These are phyloP conservation scores for Drosophila birchii DNA, from an alignment of 2,888 invertebrate species.

Conservation along the genomic window DNA sequence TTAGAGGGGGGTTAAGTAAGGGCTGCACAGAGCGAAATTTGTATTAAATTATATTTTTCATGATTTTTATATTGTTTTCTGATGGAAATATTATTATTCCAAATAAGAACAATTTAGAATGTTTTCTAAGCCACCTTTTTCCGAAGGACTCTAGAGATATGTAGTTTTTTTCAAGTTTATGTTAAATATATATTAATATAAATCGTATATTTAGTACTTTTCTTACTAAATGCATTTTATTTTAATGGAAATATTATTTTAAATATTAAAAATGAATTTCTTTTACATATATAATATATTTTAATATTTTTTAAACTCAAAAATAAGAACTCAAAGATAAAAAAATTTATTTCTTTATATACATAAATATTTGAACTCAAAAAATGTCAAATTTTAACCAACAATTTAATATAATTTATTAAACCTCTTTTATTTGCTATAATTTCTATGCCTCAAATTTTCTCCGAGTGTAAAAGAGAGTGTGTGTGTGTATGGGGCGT, in stretches of 20 bases:
- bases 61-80: neutral
- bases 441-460: rapidly evolving
- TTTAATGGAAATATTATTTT: neutral
- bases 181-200: too few relatives aligned
- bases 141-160: neutral
- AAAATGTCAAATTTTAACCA: too few relatives aligned
- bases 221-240: neutral
- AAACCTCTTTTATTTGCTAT: too few relatives aligned
- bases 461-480: slow-evolving; percentile 7
- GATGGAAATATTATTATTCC: too few relatives aligned
- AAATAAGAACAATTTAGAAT: too few relatives aligned
- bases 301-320: neutral
- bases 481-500: slow-evolving; percentile 38
- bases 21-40: neutral
- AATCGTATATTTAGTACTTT: too few relatives aligned
- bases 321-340: too few relatives aligned
- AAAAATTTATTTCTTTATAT: too few relatives aligned
- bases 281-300: neutral
- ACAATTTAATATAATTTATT: too few relatives aligned
- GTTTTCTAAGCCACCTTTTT: neutral
- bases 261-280: too few relatives aligned
- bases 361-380: too few relatives aligned
- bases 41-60: neutral
- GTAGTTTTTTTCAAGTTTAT: too few relatives aligned
- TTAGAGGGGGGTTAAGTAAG: neutral